Conservation (phyloP, 2,888 invertebrate species). For the Vanessa cardui region DNA sequence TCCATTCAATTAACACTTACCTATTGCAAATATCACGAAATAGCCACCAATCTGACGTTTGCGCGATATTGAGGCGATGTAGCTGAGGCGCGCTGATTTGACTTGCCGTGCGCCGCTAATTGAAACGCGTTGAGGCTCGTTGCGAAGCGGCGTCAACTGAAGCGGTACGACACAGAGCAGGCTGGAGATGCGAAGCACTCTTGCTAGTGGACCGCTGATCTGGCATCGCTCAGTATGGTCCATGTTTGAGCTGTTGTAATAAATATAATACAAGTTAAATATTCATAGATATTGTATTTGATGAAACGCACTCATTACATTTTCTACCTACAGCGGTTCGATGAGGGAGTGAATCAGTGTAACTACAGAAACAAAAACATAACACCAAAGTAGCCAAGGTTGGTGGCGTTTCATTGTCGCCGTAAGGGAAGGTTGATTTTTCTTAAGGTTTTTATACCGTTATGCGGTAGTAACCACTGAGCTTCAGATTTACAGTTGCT, state of each 20-base stretch:
- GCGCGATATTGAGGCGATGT: not conserved
- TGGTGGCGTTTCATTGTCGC: no score
- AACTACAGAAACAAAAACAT: no score
- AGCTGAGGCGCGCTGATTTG: not conserved
- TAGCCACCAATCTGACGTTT: not conserved
- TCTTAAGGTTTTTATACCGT: no score
- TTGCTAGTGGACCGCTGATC: not conserved
- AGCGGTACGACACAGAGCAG: not conserved
- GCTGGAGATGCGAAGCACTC: not conserved
- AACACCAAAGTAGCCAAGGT: no score
- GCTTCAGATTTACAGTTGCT: no score
- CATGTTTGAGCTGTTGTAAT: not conserved
- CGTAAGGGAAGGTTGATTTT: no score
- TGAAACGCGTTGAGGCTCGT: not conserved
- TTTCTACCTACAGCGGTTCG: no score
- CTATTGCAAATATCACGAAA: not conserved
- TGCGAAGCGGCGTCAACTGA: not conserved
- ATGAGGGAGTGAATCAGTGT: no score
- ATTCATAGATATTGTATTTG: no score
- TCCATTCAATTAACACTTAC: not conserved
- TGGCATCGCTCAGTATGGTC: not conserved
- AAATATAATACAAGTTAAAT: not conserved
- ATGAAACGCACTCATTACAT: no score
- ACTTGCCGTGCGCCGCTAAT: not conserved
- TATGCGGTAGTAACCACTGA: no score